These are phyloP conservation scores for Poecilia picta DNA, from an alignment of 2,797 vertebrate species.

Conservation along the genomic window DNA sequence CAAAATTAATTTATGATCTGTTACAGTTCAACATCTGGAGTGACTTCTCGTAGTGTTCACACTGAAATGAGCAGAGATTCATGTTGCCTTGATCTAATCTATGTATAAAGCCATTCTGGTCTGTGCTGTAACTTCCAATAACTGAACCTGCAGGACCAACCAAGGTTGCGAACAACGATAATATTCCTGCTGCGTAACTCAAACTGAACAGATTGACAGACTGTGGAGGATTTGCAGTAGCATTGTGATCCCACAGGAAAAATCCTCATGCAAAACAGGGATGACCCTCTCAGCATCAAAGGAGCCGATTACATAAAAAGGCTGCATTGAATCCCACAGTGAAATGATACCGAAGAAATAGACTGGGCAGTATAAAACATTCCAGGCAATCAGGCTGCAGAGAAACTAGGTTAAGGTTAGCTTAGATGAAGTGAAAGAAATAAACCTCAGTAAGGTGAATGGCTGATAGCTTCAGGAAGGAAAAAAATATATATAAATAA, in stretches of 20 bases:
- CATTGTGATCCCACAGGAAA: not conserved
- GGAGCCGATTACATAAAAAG: not conserved
- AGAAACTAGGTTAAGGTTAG: slow-evolving; percentile 1
- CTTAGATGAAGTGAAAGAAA: not conserved
- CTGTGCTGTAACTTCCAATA: not conserved
- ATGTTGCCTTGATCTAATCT: not conserved
- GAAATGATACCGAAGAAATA: not conserved
- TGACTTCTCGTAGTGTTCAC: not conserved
- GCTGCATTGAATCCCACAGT: not conserved
- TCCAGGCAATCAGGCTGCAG: not conserved
- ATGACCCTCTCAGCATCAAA: not conserved
- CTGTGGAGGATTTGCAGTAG: not conserved
- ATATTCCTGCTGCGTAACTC: not conserved
- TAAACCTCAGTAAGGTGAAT: not conserved
- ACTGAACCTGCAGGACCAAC: not conserved
- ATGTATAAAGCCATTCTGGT: not conserved
- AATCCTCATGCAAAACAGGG: not conserved
- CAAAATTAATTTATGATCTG: not conserved
- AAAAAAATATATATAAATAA: not conserved
- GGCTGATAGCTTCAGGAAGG: not conserved
- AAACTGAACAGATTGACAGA: not conserved
- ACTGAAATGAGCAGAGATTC: not conserved
- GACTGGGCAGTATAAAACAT: not conserved
- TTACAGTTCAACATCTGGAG: not conserved
- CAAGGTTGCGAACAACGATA: not conserved